Conservation (phyloP, 2,113 vertebrate species). For the Petaurus breviceps region DNA sequence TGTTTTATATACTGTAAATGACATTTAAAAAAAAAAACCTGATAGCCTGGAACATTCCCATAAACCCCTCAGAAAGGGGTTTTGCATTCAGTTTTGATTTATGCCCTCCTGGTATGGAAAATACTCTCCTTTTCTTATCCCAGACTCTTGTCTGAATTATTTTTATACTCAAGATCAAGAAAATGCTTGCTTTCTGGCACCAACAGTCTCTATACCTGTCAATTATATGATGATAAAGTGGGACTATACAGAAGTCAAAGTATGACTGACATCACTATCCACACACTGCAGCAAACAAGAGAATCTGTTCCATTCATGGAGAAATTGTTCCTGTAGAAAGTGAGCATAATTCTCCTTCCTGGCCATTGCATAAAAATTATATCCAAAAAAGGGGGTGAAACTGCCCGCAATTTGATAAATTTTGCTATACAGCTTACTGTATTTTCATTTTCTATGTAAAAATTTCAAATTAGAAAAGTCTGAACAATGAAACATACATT, state of each 20-base stretch:
- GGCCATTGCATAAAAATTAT: neutral
- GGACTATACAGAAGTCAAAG: neutral
- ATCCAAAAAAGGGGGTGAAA: neutral
- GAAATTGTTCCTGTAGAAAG: neutral
- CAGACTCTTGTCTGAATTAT: neutral
- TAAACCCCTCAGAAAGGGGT: neutral
- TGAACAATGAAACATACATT: neutral
- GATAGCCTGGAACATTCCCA: neutral
- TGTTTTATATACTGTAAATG: neutral
- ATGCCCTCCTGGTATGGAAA: neutral
- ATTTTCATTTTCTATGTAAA: neutral
- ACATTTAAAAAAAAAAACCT: neutral
- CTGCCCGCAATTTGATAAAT: neutral
- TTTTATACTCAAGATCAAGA: neutral
- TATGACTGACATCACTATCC: neutral
- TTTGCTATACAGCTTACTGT: neutral
- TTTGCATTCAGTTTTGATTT: neutral
- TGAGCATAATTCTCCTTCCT: neutral
- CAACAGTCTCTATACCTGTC: neutral
- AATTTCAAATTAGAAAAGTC: neutral
- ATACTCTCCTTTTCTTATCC: neutral
- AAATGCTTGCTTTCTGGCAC: neutral
- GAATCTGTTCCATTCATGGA: neutral
- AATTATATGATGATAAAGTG: neutral
- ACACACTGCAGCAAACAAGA: neutral